Evolutionary conservation across 2,888 invertebrate genomes (phyloP), one percentile per base, ranked within the genome.

Genomic region (Branchipolynoe longqiensis): DNA sequence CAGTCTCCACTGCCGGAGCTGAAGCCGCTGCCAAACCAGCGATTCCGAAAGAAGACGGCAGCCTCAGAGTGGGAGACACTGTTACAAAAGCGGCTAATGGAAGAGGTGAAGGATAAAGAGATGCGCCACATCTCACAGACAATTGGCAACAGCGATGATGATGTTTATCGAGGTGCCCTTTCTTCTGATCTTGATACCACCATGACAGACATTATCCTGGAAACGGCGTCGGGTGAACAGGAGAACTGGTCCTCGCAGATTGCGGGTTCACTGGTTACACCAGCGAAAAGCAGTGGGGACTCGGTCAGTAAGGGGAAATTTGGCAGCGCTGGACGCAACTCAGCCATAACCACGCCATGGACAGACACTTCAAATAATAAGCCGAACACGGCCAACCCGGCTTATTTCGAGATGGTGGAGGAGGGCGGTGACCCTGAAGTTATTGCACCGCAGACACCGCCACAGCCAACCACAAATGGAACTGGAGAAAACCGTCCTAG

Each of bases 81-180:
- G 54, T 85, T 92, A 40, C 91, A 92, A 87, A 90, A 90, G 48
- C 86, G 92, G 0, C 87, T 92, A 0, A 88, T 91, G 4, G 91
- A 91, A 33, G 92, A 92, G 62, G 91, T 92, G 3, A 92, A 93
- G 84, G 89, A 90, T 84, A 90, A 91, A 73, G 92, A 92, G 86
- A 83, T 92, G 81, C 89, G 91, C 54, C 86, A 91, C 36, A 40
- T 85, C 31, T 83, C 62, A 8, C 40, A 56, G 78, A 48, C 64
- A 18, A 81, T 58, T 4, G 36, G 62, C 25, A 36, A 36, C 0
- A 69, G 56, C 33, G 73, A 73, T 56, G 62, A 83, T 22, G 62
- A 41, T 40, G 83, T 64, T 28, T 28, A 59, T 14, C 62, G 41
- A 8, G 83, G 64, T 28, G 38, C 33, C 6, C 36, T 40, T 8